Evolutionary conservation across 2,113 vertebrate genomes (phyloP), one percentile per base, ranked within the genome.

Genomic region (Jaculus jaculus): DNA sequence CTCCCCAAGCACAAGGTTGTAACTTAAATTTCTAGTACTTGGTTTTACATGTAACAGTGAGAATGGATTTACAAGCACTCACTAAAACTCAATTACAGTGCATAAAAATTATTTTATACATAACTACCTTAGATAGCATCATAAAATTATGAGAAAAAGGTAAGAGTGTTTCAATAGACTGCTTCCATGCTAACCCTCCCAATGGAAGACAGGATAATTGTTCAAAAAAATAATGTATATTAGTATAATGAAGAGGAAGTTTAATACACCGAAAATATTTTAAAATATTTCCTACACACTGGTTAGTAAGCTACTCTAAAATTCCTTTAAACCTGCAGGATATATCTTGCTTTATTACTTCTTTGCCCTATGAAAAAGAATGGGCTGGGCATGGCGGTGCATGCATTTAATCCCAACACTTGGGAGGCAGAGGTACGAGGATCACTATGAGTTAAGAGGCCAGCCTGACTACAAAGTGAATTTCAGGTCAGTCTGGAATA

Each of bases 161-260:
- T 65, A 78, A 0, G 78, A 28, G 42, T 58, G 66, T 94, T 91
- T 95, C 12, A 94, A 78, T 1, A 94, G 23, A 69, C 47, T 54
- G 42, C 24, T 80, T 87, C 84, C 84, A 93, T 61, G 37, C 69
- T 89, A 92, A 82, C 88, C 17, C n/a, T 94, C 73, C 61, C 58
- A 89, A 37, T 60, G 60, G 60, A 94, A 90, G 58, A 89, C 51
- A 73, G 72, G n/a, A 26, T 86, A 78, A 54, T 68, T 93, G 78
- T 47, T 96, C 32, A 93, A 91, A 32, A 94, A 95, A 93, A 95
- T 86, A 96, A 81, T 94, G 88, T 30, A 92, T 54, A 78, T 95
- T 32, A 94, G 54, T 87, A 51, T 94, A 94, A 89, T 65, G 65
- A 87, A 93, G 47, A 91, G 54, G 47, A 92, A 63, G n/a, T 88